Evolutionary conservation across 2,888 invertebrate species (phyloP).

Genomic region (Dasypolia templi): DNA sequence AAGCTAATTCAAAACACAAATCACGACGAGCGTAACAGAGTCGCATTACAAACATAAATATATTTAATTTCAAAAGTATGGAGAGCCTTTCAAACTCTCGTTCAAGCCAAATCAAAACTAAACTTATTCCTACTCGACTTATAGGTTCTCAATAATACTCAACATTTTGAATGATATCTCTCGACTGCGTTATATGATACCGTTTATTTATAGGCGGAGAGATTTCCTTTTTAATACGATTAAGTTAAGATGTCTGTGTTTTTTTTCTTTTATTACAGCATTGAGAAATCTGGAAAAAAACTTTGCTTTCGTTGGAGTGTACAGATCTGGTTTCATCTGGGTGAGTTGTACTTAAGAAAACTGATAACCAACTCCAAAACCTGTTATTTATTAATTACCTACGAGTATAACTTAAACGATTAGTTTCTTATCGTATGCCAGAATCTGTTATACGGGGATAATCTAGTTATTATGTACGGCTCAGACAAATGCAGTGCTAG

Average conservation of each 20-base stretch:
- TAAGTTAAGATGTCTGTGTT: constrained; percentile 12
- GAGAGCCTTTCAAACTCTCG: constrained; percentile 69
- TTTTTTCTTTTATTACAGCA: background rate
- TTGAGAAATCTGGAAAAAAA: constrained; percentile 3
- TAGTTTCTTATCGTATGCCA: background rate
- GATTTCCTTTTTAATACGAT: constrained; percentile 39
- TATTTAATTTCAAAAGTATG: constrained; percentile 72
- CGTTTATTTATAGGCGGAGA: constrained; percentile 36
- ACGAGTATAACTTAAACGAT: background rate
- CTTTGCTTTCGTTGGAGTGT: background rate
- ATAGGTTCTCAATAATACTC: constrained; percentile 49
- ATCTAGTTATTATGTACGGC: no score
- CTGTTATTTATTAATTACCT: background rate
- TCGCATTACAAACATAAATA: constrained; percentile 68
- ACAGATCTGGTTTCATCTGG: background rate
- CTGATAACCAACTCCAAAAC: no score
- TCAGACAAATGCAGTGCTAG: background rate
- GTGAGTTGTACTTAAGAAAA: background rate
- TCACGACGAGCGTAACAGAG: constrained; percentile 58
- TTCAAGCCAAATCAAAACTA: constrained; percentile 72
- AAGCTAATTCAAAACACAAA: constrained; percentile 59
- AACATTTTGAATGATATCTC: constrained; percentile 68
- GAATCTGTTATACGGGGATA: no score
- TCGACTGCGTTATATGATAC: constrained; percentile 54
- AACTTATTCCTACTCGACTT: constrained; percentile 48